A percentile compares a stretch with the other conserved stretches of the same genome.
These are phyloP conservation scores for Euglossa dilemma DNA, from an alignment of 1,140 invertebrate genomes.

Conservation along the genomic window DNA sequence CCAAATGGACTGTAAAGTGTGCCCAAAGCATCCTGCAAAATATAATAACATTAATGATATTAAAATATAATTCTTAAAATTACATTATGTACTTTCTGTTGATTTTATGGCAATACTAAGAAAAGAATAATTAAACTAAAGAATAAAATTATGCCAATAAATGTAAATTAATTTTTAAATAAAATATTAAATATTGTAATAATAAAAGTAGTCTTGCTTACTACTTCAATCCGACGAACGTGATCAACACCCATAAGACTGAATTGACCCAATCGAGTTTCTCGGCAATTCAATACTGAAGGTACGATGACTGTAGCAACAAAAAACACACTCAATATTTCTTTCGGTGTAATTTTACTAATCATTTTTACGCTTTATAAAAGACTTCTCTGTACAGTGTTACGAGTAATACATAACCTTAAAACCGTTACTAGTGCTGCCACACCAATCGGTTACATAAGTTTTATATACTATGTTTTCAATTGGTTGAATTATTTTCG, in stretches of 20 bases:
- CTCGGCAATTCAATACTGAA: too few relatives aligned
- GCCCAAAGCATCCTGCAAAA: background rate
- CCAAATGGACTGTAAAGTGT: background rate
- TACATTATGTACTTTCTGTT: too few relatives aligned
- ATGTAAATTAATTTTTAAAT: background rate
- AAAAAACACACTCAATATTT: accelerated
- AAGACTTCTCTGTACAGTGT: background rate
- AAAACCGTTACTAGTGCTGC: background rate
- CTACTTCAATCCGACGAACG: background rate
- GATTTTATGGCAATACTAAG: background rate
- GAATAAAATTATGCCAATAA: background rate
- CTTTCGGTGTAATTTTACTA: accelerated
- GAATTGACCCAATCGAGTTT: too few relatives aligned
- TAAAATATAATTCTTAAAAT: too few relatives aligned
- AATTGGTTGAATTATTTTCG: background rate
- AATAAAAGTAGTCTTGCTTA: background rate
- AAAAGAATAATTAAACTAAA: slow-evolving; percentile 2
- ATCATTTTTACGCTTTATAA: background rate
- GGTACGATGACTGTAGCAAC: too few relatives aligned
- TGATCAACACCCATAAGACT: accelerated
- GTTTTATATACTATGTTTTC: background rate
- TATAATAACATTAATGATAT: background rate
- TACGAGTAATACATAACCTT: background rate
- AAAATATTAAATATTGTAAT: slow-evolving; percentile 1
- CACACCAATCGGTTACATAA: background rate